phyloP scores from a whole-genome alignment of 2,888 invertebrate genomes.

The Apodemia zela region DNA sequence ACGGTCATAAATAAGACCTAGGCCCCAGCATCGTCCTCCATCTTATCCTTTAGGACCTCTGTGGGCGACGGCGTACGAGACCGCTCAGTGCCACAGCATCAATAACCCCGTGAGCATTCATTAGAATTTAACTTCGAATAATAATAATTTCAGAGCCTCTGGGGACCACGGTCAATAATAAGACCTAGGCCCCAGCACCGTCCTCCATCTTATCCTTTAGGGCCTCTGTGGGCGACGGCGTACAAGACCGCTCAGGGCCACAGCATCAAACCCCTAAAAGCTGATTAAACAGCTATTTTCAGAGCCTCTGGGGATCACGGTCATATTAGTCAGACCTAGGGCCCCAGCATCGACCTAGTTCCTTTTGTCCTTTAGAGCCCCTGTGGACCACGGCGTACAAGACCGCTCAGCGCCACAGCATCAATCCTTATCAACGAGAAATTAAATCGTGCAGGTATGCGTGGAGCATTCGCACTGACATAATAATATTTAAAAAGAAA shows the following conservation, averaged over 20 bases:
- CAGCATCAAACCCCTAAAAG: conserved; percentile 23
- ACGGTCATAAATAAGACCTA: not conserved
- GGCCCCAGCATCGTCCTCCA: not conserved
- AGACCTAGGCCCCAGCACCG: conserved; percentile 5
- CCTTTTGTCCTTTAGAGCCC: conserved; percentile 14
- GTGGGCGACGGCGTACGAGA: conserved; percentile 29
- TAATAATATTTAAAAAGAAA: too few species aligned
- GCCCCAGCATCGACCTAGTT: conserved; percentile 2
- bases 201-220: conserved; percentile 15
- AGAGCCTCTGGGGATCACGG: conserved; percentile 5
- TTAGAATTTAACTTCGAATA: not conserved
- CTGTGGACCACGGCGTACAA: conserved; percentile 29
- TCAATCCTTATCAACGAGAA: conserved; percentile 1
- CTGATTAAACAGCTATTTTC: not conserved
- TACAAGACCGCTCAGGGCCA: conserved; percentile 27
- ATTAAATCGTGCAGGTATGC: too few species aligned
- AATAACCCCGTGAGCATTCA: not conserved
- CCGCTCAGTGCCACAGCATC: conserved; percentile 28
- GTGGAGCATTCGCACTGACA: too few species aligned
- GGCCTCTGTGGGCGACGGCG: conserved; percentile 28
- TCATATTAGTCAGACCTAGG: not conserved
- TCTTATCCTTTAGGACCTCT: conserved; percentile 20
- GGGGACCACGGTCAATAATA: conserved; percentile 1
- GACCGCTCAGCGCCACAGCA: conserved; percentile 29
- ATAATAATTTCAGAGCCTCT: too few species aligned